phyloP scores from a whole-genome alignment of 2,113 vertebrate species.

The Microtus ochrogaster region DNA sequence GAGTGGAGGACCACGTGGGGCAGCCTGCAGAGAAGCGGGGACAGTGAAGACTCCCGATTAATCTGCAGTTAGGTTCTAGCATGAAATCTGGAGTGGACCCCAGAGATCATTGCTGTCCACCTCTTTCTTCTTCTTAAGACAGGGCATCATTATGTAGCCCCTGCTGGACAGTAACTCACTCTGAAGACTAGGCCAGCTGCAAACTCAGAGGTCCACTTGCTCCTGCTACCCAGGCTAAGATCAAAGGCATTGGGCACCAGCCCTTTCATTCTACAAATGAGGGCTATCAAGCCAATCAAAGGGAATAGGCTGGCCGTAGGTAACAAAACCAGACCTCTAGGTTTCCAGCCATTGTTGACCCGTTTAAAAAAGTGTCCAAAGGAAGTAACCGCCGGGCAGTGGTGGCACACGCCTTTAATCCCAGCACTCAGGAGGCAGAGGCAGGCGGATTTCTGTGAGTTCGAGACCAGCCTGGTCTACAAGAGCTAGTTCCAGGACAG shows the following conservation, averaged over 20 bases:
- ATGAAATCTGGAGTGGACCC: background rate
- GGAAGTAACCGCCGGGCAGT: background rate
- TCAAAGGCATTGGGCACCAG: background rate
- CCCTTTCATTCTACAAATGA: slow-evolving; percentile 21
- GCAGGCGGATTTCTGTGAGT: too few species aligned
- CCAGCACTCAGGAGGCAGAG: too few species aligned
- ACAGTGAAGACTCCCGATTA: background rate
- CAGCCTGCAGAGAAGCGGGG: background rate
- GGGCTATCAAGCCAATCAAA: background rate
- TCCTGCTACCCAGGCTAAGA: background rate
- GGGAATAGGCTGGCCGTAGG: background rate
- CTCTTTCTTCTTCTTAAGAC: background rate
- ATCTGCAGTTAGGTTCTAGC: background rate
- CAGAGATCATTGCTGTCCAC: background rate
- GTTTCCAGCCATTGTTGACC: background rate
- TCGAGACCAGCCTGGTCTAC: too few species aligned
- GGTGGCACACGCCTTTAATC: too few species aligned
- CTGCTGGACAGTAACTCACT: background rate
- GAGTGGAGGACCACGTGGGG: background rate
- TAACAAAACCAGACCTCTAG: background rate
- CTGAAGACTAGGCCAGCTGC: background rate
- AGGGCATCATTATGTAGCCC: too few species aligned
- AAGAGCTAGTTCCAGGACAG: too few species aligned
- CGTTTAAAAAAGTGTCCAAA: background rate
- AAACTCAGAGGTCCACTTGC: background rate